Percentiles rank a stretch among this genome's conserved stretches.
phyloP scores from a whole-genome alignment of 1,140 invertebrate species.

The Gerris buenoi region DNA sequence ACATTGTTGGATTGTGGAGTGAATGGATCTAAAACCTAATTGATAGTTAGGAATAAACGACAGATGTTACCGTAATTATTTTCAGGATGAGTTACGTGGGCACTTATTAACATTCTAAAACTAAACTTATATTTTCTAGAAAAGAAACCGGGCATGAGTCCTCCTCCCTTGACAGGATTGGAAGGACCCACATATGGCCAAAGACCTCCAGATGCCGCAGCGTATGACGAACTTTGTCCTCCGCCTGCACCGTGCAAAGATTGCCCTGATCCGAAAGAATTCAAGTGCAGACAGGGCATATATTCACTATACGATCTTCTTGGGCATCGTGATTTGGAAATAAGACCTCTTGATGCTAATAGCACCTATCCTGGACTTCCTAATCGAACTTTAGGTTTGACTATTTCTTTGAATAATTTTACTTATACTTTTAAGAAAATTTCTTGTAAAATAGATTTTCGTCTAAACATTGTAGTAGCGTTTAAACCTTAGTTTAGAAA shows the following conservation, averaged over 20 bases:
- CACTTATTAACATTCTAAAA: neutral
- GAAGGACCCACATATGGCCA: constrained; percentile 26
- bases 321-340: constrained; percentile 34
- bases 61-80: too few relatives aligned
- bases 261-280: constrained; percentile 32
- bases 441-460: too few relatives aligned
- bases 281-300: constrained; percentile 42
- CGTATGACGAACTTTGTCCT: constrained; percentile 45
- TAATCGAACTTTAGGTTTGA: constrained; percentile 41
- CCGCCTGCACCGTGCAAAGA: constrained; percentile 41
- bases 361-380: constrained; percentile 38
- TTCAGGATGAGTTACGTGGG: too few relatives aligned
- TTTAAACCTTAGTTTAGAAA: too few relatives aligned
- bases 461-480: too few relatives aligned
- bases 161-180: constrained; percentile 25
- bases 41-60: too few relatives aligned
- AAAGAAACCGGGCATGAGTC: constrained; percentile 32
- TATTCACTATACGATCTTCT: constrained; percentile 37
- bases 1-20: too few relatives aligned
- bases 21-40: too few relatives aligned
- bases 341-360: constrained; percentile 37
- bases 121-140: constrained; percentile 20
- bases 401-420: too few relatives aligned
- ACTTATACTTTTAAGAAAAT: too few relatives aligned
- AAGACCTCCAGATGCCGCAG: constrained; percentile 25